Evolutionary conservation across 2,797 vertebrate genomes (phyloP), one percentile per base, ranked within the genome.

Genomic region (Macroramphosus scolopax): DNA sequence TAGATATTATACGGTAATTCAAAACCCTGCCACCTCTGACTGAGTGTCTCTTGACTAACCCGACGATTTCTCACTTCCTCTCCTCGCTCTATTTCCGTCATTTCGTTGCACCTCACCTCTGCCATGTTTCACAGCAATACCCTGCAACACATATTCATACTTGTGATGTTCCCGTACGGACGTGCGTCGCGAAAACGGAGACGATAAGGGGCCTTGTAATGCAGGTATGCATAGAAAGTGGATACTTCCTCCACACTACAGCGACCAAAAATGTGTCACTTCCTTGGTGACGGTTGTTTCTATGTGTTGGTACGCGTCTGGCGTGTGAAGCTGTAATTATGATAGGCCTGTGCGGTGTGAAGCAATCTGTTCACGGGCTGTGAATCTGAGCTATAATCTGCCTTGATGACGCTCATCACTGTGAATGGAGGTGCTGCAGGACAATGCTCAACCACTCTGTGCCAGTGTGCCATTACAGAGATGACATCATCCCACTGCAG

Each of bases 401-500:
- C 54, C 54, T 36, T 35, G 52, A 77, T 78, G 73, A 80, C 63
- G 76, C 65, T 51, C 57, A 73, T 80, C 80, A 64, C 70, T 70
- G 78, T 78, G 75, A 79, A 82, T 75, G 73, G 70, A 80, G 69
- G 73, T 75, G 64, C 75, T 76, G 75, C 32, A 43, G 78, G 79
- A 81, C 68, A 79, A 72, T 51, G 71, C 65, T 76, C 55, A 63
- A 38, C 67, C 36, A 44, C 77, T 80, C 76, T 72, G 68, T 78
- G 73, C 66, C 72, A 73, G 77, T 76, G 78, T 82, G 74, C 75
- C 71, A 81, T 85, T 88, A 89, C 77, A 83, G 75, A 47, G 80
- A 89, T 91, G 85, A 91, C 88, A 89, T 91, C 89, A 90, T 80
- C 78, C 77, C 71, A 85, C 86, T 87, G 85, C 87, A 88, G 80